phyloP scores from a whole-genome alignment of 1,140 invertebrate genomes.

The Euglossa dilemma region DNA sequence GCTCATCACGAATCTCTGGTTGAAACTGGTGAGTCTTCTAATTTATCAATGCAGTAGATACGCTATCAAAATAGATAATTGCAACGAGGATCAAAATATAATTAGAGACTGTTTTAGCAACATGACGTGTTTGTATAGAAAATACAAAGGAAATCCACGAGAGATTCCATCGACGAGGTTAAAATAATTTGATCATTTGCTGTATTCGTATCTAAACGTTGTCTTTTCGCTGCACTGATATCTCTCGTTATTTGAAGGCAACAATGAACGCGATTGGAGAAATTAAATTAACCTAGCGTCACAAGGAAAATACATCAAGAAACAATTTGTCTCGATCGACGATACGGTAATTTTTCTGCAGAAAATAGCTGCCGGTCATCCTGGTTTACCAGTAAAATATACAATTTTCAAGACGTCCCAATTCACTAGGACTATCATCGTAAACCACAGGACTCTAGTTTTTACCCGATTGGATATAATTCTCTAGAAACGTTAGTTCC shows the following conservation, averaged over 20 bases:
- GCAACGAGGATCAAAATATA: not conserved
- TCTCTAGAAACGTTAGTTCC: not conserved
- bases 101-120: not conserved
- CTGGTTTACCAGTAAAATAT: no score
- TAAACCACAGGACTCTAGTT: no score
- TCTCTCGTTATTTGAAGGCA: not conserved
- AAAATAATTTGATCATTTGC: not conserved
- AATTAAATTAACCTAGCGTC: not conserved
- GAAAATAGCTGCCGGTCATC: no score
- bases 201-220: not conserved
- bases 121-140: not conserved
- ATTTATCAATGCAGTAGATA: no score
- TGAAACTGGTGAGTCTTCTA: conserved; percentile 90
- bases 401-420: not conserved
- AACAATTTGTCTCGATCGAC: not conserved
- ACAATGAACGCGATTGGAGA: not conserved
- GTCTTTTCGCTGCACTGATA: not conserved
- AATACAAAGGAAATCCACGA: not conserved
- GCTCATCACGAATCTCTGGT: conserved; percentile 96
- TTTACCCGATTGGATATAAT: no score
- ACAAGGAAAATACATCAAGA: not conserved
- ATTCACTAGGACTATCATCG: no score
- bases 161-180: not conserved
- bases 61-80: not conserved
- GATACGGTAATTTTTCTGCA: not conserved